Base-by-base conservation (phyloP, 2,113 vertebrate genomes). In the Eptesicus fuscus region DNA sequence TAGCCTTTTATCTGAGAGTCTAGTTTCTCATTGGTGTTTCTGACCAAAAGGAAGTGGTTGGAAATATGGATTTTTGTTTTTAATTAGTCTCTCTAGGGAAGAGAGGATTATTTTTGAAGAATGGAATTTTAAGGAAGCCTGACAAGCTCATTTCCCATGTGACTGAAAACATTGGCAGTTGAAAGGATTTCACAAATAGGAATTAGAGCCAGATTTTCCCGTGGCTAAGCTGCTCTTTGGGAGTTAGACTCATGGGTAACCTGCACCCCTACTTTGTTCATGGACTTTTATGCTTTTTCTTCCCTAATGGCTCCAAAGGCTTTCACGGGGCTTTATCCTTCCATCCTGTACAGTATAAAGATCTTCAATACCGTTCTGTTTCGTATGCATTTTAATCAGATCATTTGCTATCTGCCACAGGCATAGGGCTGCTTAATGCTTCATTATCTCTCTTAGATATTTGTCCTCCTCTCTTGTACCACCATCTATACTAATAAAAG, bases 51-150 rank as follows among this genome's bases (percentile, higher is more conserved):
- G 16, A 77, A 78, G 90, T 78, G 84, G 65, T 92, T 92, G 82
- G 77, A 91, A 95, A 92, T 95, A 56, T 0, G 22, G 71, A 85
- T 67, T 93, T 96, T 97, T 96, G 96, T 96, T 97, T 96, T 97
- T 95, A 96, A 96, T 97, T 96, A 96, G 82, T 96, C 61, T 96
- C 96, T 95, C 77, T 94, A 85, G 90, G 88, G 94, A 96, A 92
- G 84, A 96, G 93, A 96, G 88, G 51, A 51, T 97, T 97, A 95
- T 94, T 96, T 96, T 96, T 96, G 96, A 96, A 93, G 94, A 82
- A 92, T 59, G 95, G 96, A 96, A 97, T 96, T 96, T 96, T 96
- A 97, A 97, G 92, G 96, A 95, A 96, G 90, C 67, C 88, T 97
- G 95, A 96, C 94, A 96, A 93, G 73, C 90, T 93, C 67, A 78